Evolutionary conservation across 2,113 vertebrate species (phyloP), one percentile per base, ranked within the genome.

Genomic region (Axis porcinus): DNA sequence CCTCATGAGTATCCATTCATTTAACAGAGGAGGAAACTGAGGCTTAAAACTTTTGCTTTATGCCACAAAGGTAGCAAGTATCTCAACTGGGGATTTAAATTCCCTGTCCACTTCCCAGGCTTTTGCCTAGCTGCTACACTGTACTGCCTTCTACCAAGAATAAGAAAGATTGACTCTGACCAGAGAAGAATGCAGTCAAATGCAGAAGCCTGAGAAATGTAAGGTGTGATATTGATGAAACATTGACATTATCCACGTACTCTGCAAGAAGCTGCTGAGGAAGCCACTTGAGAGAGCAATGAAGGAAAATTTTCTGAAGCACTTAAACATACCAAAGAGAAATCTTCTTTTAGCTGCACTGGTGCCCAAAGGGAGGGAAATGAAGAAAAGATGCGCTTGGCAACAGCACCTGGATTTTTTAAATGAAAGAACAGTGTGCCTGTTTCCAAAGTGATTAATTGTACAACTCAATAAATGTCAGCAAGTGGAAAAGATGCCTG

Each of bases 161-260:
- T 85, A 67, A 60, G 43, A 84, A 84, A 54, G 40, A 81, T 89
- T 62, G 89, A 67, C 45, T 81, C 45, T 62, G 43, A 96, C 50
- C 58, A 28, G 57, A 85, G 76, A 62, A 86, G 50, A 82, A 28
- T 50, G 43, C 62, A 57, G 6, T 67, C 36, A 85, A 84, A 74
- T 30, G 45, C 10, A 94, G 76, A 90, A 70, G 70, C 85, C 47
- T 36, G 3, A 87, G 60, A 91, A 82, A 78, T 62, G 47, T 54
- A 76, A 97, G 64, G n/a, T 30, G 10, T n/a, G 43, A 36, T 67
- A 85, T 89, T 93, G 93, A 95, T 95, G 95, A 91, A 90, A 85
- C 54, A 36, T 54, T 82, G 88, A 89, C 87, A 36, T 91, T 81
- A 83, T 21, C 70, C 55, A 19, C 3, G 16, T 19, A 47, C 30